Percentiles rank a stretch among this genome's conserved stretches.
These are phyloP conservation scores for Ooceraea biroi DNA, from an alignment of 1,140 invertebrate genomes.

Conservation along the genomic window DNA sequence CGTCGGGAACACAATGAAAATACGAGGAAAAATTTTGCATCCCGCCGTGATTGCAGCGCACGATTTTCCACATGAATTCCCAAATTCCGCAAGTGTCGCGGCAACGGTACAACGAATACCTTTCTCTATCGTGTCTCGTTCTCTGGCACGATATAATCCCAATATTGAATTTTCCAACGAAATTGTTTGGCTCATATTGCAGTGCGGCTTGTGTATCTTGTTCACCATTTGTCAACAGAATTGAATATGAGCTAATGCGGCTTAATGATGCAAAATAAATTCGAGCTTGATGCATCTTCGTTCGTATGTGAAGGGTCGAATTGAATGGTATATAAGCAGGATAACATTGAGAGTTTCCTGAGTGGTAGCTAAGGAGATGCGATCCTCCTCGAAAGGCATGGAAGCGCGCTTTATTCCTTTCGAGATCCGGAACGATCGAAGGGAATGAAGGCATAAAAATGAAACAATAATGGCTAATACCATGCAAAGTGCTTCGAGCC, in stretches of 20 bases:
- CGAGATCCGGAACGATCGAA: not conserved
- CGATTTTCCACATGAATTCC: conserved; percentile 40
- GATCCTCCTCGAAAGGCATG: not conserved
- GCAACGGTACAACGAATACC: conserved; percentile 4
- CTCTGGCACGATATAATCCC: not conserved
- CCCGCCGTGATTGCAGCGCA: conserved; percentile 3
- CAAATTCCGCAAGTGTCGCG: not conserved
- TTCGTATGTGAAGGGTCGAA: not conserved
- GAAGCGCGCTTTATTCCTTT: conserved; percentile 18
- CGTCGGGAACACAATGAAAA: not conserved
- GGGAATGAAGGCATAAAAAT: conserved; percentile 28
- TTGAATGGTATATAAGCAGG: not conserved
- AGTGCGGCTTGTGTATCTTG: too few species aligned
- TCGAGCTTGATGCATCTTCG: not conserved
- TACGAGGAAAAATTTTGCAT: conserved; percentile 12
- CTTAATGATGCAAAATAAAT: not conserved
- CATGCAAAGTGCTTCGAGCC: conserved; percentile 36
- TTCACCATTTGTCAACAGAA: too few species aligned
- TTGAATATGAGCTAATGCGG: not conserved
- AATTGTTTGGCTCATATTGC: not conserved
- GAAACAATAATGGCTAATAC: conserved; percentile 41
- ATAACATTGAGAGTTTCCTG: not conserved
- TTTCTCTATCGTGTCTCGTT: conserved; percentile 23
- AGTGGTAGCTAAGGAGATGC: not conserved
- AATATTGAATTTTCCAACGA: conserved; percentile 1